Percentiles rank a stretch among this genome's conserved stretches.
Evolutionary conservation across 2,113 vertebrate species (phyloP).

Genomic region (Psettodes erumei): DNA sequence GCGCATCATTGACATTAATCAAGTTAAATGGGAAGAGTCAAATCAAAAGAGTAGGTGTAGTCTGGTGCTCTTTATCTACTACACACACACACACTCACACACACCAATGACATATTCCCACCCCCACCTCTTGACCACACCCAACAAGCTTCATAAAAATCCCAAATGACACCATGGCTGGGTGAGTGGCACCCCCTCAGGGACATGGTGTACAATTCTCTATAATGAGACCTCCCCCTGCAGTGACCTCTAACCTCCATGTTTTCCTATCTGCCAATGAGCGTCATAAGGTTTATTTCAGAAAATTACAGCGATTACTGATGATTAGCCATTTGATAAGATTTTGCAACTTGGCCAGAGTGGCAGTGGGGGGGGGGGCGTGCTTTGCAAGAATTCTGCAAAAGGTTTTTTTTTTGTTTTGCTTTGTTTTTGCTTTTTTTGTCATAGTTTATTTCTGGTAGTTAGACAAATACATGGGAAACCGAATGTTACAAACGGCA

Average conservation of each 20-base stretch:
- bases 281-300: conserved; percentile 50
- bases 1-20: conserved; percentile 26
- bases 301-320: conserved; percentile 61
- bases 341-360: conserved; percentile 47
- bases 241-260: conserved; percentile 14
- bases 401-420: not conserved
- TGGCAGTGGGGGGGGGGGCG: not conserved
- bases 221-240: conserved; percentile 20
- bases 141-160: conserved; percentile 10
- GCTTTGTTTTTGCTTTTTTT: not conserved
- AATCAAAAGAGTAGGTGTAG: conserved; percentile 33
- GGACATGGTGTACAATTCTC: conserved; percentile 12
- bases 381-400: conserved; percentile 41
- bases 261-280: conserved; percentile 33
- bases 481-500: not conserved
- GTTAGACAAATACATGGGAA: not conserved
- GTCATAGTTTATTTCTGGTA: not conserved
- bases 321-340: conserved; percentile 25
- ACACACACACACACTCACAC: conserved; percentile 4
- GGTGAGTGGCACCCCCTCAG: not conserved
- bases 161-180: conserved; percentile 30
- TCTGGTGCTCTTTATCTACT: not conserved
- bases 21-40: conserved; percentile 22
- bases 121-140: not conserved
- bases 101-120: not conserved